Evolutionary conservation across 2,888 invertebrate genomes (phyloP).

Genomic region (Alviniconcha strummeri): DNA sequence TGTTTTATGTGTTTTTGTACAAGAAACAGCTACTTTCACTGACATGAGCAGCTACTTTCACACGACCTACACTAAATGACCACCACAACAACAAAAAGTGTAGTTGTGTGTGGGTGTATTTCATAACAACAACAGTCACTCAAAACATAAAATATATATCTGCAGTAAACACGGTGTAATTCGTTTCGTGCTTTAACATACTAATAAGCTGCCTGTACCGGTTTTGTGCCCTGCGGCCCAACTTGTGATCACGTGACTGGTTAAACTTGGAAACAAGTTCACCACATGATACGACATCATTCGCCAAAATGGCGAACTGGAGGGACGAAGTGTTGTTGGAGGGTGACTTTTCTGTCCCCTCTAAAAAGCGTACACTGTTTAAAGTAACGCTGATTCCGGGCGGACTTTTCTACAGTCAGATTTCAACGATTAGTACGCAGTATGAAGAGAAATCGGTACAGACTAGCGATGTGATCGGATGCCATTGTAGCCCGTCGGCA

Average conservation of each 20-base stretch:
- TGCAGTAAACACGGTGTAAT: no score
- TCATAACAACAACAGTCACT: no score
- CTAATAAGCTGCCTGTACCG: no score
- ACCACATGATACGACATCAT: slow-evolving; percentile 16
- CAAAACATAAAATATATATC: no score
- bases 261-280: slow-evolving; percentile 20
- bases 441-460: slow-evolving; percentile 52
- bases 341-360: slow-evolving; percentile 56
- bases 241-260: slow-evolving; percentile 11
- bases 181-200: no score
- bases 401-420: slow-evolving; percentile 50
- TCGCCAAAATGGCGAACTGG: slow-evolving; percentile 50
- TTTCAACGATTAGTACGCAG: slow-evolving; percentile 41
- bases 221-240: no score
- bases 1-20: background rate
- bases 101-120: no score
- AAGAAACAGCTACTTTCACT: no score
- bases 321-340: slow-evolving; percentile 53
- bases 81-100: no score
- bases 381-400: slow-evolving; percentile 52
- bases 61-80: no score
- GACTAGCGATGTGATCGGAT: slow-evolving; percentile 67
- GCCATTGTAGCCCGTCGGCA: slow-evolving; percentile 57
- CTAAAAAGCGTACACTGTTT: slow-evolving; percentile 50
- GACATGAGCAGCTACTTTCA: no score